Conservation (phyloP, 1,140 invertebrate genomes). For the Triops longicaudatus region DNA sequence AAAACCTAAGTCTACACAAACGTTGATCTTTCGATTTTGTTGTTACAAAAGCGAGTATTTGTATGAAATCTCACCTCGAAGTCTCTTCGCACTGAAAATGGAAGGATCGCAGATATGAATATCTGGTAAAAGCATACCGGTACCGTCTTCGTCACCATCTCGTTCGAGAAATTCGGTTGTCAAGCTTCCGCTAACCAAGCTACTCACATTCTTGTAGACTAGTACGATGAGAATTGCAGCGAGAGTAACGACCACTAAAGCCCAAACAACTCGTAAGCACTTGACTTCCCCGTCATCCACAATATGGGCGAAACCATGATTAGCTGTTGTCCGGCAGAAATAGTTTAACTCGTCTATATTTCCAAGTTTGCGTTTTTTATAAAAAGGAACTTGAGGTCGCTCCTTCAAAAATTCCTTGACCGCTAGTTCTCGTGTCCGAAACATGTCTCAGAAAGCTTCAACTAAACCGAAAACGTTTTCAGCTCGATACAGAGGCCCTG, state of each 20-base stretch:
- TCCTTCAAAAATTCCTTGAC: too few relatives aligned
- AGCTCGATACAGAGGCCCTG: too few relatives aligned
- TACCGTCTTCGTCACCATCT: not conserved
- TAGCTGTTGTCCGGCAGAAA: not conserved
- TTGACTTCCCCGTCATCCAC: not conserved
- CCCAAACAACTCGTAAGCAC: not conserved
- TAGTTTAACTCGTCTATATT: not conserved
- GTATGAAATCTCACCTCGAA: not conserved
- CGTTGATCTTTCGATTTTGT: not conserved
- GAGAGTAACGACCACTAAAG: not conserved
- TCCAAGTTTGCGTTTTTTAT: too few relatives aligned
- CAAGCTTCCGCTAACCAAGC: not conserved
- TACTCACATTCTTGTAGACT: not conserved
- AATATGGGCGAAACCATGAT: not conserved
- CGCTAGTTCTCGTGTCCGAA: too few relatives aligned
- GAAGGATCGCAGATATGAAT: not conserved
- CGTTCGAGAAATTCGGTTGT: not conserved
- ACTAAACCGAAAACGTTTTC: too few relatives aligned
- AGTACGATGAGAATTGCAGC: not conserved
- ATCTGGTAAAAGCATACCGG: not conserved
- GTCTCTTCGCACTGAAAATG: not conserved
- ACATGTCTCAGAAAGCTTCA: too few relatives aligned
- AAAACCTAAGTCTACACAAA: not conserved
- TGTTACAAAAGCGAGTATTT: not conserved
- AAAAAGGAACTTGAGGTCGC: too few relatives aligned